Percentiles rank a stretch among this genome's conserved stretches.
Evolutionary conservation across 2,113 vertebrate species (phyloP).

Genomic region (Bufo bufo): DNA sequence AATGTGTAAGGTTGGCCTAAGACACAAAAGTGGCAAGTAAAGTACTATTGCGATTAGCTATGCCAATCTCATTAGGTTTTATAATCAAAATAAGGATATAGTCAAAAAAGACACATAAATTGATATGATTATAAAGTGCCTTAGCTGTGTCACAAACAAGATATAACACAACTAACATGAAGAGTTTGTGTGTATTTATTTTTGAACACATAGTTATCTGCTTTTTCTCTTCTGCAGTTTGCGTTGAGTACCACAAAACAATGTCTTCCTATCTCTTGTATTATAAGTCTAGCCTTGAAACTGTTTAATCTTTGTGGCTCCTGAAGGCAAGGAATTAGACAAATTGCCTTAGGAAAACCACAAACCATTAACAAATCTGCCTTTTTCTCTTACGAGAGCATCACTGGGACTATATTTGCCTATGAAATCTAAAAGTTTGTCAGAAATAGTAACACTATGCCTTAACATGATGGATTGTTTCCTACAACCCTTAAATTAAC

Average conservation of each 20-base stretch:
- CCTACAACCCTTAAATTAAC: slow-evolving; percentile 81
- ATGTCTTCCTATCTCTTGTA: background rate
- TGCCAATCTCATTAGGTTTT: no score
- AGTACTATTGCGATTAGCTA: no score
- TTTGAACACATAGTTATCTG: background rate
- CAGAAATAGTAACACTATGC: slow-evolving; percentile 71
- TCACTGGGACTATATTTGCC: slow-evolving; percentile 67
- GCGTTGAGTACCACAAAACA: background rate
- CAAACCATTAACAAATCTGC: slow-evolving; percentile 60
- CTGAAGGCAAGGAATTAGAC: background rate
- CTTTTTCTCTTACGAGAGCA: slow-evolving; percentile 67
- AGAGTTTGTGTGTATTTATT: background rate
- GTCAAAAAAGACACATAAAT: no score
- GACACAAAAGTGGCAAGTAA: no score
- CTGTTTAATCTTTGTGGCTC: background rate
- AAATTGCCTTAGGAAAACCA: slow-evolving; percentile 5
- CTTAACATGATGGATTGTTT: slow-evolving; percentile 80
- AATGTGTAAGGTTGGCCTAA: no score
- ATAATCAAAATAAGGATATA: background rate
- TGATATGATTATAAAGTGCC: no score
- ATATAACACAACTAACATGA: no score
- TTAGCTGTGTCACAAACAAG: no score
- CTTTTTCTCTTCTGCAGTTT: background rate
- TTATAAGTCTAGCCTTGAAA: background rate
- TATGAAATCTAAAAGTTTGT: slow-evolving; percentile 74